These are phyloP conservation scores for Discoglossus pictus DNA, from an alignment of 2,797 vertebrate species.

Conservation along the genomic window DNA sequence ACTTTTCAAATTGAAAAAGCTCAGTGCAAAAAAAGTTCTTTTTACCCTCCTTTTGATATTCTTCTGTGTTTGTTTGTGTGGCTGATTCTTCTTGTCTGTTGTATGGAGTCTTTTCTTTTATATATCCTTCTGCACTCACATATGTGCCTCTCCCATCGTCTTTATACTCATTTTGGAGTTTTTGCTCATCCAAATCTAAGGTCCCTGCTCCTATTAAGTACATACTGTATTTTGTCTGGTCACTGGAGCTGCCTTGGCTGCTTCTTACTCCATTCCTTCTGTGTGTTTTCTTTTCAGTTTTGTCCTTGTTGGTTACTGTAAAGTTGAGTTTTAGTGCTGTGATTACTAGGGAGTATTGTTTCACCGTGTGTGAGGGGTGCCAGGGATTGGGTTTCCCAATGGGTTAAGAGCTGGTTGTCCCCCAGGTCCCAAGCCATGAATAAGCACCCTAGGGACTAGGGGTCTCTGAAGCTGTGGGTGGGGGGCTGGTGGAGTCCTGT, in stretches of 20 bases:
- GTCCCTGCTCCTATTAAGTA: conserved; percentile 56
- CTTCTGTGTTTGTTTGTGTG: too few species aligned
- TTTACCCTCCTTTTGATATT: too few species aligned
- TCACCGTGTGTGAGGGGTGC: conserved; percentile 90
- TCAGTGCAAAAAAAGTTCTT: conserved; percentile 81
- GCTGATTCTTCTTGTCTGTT: conserved; percentile 40
- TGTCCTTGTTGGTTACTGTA: conserved; percentile 50
- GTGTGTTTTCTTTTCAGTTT: conserved; percentile 52
- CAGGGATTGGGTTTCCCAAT: conserved; percentile 83
- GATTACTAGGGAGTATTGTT: conserved; percentile 19
- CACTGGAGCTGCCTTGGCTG: conserved; percentile 29
- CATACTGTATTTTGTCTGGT: conserved; percentile 17
- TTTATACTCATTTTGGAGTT: neutral
- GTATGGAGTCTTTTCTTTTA: conserved; percentile 55
- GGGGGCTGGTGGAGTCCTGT: conserved; percentile 93
- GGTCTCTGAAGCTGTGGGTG: conserved; percentile 94
- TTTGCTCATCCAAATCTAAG: conserved; percentile 61
- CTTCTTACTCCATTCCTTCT: conserved; percentile 38
- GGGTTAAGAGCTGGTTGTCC: conserved; percentile 94
- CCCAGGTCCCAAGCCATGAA: conserved; percentile 93
- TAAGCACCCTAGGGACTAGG: conserved; percentile 93
- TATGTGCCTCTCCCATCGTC: neutral
- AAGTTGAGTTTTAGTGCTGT: conserved; percentile 45
- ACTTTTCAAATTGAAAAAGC: conserved; percentile 74
- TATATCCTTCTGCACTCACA: neutral